These are phyloP conservation scores for Hiodon alosoides DNA, from an alignment of 2,113 vertebrate genomes.

Conservation along the genomic window DNA sequence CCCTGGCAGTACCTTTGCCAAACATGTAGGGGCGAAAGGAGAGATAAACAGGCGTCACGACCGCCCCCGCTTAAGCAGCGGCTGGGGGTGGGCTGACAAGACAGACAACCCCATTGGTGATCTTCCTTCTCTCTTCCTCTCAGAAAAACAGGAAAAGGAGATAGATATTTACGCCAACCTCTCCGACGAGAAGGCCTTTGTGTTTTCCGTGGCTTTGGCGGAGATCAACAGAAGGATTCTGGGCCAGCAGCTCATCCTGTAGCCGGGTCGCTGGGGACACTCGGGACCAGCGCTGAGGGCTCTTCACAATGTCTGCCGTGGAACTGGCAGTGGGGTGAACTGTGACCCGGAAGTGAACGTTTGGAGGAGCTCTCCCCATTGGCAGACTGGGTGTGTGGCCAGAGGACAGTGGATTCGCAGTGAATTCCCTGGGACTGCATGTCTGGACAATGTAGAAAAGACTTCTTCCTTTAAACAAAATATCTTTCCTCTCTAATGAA, in stretches of 20 bases:
- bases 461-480: constrained; percentile 16
- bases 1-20: constrained; percentile 14
- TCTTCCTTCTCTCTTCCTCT: constrained; percentile 34
- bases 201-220: constrained; percentile 95
- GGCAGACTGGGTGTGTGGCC: not conserved
- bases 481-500: constrained; percentile 4
- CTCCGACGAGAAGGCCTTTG: constrained; percentile 96
- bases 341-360: constrained; percentile 14
- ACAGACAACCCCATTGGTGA: too few species aligned
- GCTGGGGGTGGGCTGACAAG: too few species aligned
- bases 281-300: constrained; percentile 47
- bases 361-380: not conserved
- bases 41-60: not conserved
- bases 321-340: constrained; percentile 27
- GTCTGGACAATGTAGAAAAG: not conserved
- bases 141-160: constrained; percentile 97
- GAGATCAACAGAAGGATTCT: constrained; percentile 99
- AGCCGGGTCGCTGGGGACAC: constrained; percentile 27
- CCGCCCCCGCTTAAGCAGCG: too few species aligned
- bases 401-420: not conserved
- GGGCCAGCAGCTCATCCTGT: constrained; percentile 90
- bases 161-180: constrained; percentile 95
- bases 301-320: constrained; percentile 42
- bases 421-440: constrained; percentile 1
- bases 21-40: not conserved